Evolutionary conservation across 2,888 invertebrate genomes (phyloP).

Genomic region (Aleiodes leptofemur): DNA sequence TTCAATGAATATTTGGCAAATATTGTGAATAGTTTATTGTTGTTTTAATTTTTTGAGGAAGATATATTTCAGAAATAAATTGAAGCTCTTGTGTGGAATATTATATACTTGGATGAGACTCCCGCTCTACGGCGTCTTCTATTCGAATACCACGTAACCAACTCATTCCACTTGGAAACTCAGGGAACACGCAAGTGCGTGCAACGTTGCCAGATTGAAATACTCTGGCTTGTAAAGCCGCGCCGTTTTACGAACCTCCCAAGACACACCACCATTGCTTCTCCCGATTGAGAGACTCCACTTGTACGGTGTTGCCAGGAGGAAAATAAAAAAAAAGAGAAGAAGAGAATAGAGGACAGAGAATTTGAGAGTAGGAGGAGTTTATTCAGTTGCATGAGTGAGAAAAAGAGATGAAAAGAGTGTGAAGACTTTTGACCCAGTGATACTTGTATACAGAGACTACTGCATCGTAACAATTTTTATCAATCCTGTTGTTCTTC

Average conservation of each 20-base stretch:
- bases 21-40: neutral
- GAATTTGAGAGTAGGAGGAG: slow-evolving; percentile 29
- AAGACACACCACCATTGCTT: neutral
- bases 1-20: neutral
- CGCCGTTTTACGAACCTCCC: slow-evolving; percentile 14
- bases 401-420: slow-evolving; percentile 5
- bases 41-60: neutral
- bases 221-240: slow-evolving; percentile 48
- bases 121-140: slow-evolving; percentile 45
- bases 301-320: slow-evolving; percentile 49
- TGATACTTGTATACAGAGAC: slow-evolving; percentile 1
- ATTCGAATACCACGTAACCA: slow-evolving; percentile 46
- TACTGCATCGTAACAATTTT: neutral
- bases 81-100: neutral
- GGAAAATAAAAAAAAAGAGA: slow-evolving; percentile 43
- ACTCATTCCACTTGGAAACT: slow-evolving; percentile 28
- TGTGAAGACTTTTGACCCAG: slow-evolving; percentile 30
- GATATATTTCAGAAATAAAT: neutral
- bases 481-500: neutral
- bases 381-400: slow-evolving; percentile 12
- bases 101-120: slow-evolving; percentile 26
- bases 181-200: slow-evolving; percentile 52
- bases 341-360: slow-evolving; percentile 27
- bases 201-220: slow-evolving; percentile 57
- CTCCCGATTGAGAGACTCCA: slow-evolving; percentile 4